A percentile compares a stretch with the other conserved stretches of the same genome.
Evolutionary conservation across 2,113 vertebrate species (phyloP).

Genomic region (Chloropsis hardwickii): DNA sequence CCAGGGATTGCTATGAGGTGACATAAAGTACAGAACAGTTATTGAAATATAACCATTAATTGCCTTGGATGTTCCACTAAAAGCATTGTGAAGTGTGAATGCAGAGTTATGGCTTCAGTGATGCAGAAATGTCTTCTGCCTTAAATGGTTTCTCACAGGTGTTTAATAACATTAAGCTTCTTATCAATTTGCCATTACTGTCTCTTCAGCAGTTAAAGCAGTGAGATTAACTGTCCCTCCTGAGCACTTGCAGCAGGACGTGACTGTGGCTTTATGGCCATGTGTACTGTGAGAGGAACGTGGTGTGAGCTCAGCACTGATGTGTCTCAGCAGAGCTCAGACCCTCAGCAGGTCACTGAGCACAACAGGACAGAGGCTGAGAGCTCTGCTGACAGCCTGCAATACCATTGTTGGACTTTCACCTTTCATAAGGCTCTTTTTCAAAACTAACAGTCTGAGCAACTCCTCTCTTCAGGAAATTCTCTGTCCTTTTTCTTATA

Average conservation of each 20-base stretch:
- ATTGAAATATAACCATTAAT: not conserved
- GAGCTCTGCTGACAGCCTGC: not conserved
- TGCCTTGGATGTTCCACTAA: not conserved
- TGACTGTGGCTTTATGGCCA: rapidly evolving
- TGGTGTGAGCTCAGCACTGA: not conserved
- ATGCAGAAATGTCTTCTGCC: not conserved
- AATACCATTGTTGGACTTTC: rapidly evolving
- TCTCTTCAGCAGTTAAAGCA: not conserved
- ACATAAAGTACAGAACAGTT: not conserved
- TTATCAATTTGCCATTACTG: not conserved
- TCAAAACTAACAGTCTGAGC: not conserved
- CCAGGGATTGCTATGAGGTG: not conserved
- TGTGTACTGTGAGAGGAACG: not conserved
- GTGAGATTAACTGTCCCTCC: not conserved
- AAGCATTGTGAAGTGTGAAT: not conserved
- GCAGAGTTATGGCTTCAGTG: not conserved
- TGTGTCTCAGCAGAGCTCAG: not conserved
- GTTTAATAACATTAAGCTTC: not conserved
- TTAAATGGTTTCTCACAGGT: not conserved
- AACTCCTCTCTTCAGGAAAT: not conserved
- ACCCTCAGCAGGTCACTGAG: not conserved
- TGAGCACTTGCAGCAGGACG: not conserved
- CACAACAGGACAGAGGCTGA: rapidly evolving
- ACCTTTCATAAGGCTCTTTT: not conserved
- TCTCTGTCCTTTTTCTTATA: not conserved